Evolutionary conservation across 2,888 invertebrate genomes (phyloP).

Genomic region (Lithophane semibrunnea): DNA sequence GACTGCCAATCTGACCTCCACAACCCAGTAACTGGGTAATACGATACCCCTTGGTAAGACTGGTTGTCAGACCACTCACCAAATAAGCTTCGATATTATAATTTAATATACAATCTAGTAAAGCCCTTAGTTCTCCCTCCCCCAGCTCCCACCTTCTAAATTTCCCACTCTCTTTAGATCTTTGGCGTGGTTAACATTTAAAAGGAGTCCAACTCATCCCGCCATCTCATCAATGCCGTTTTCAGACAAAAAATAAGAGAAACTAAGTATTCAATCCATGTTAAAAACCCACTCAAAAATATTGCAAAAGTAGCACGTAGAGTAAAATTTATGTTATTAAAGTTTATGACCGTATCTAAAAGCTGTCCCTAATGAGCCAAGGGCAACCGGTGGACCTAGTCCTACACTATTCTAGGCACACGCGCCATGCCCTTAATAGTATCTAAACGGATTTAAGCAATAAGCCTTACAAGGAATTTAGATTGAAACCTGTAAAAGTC

Average conservation of each 20-base stretch:
- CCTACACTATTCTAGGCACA: conserved; percentile 61
- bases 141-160: too few relatives aligned
- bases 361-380: conserved; percentile 75
- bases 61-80: too few relatives aligned
- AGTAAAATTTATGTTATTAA: conserved; percentile 61
- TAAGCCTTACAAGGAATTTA: conserved; percentile 65
- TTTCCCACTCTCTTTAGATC: not conserved
- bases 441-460: conserved; percentile 75
- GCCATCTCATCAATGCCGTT: too few relatives aligned
- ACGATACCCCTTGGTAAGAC: too few relatives aligned
- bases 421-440: conserved; percentile 73
- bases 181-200: not conserved
- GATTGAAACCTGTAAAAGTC: conserved; percentile 50
- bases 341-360: conserved; percentile 68
- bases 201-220: not conserved
- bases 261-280: not conserved
- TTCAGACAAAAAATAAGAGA: not conserved
- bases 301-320: conserved; percentile 55
- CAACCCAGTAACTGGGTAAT: too few relatives aligned
- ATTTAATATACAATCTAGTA: too few relatives aligned
- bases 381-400: conserved; percentile 75
- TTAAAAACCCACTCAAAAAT: conserved; percentile 33
- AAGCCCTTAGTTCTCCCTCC: not conserved
- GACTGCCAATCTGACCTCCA: too few relatives aligned
- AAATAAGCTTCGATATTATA: too few relatives aligned